phyloP scores from a whole-genome alignment of 2,797 vertebrate species.

The Acipenser oxyrinchus region DNA sequence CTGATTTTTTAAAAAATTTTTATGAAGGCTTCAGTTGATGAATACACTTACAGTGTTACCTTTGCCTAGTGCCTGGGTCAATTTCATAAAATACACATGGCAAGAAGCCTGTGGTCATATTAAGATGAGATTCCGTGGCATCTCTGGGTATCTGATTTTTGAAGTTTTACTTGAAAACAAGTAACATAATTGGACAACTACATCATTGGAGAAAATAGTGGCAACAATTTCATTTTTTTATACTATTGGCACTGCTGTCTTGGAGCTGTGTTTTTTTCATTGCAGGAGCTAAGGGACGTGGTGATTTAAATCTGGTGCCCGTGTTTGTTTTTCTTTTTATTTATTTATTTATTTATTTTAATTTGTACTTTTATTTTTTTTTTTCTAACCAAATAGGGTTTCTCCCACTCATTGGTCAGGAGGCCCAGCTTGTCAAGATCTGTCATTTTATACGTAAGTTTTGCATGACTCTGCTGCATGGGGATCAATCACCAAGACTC shows the following conservation, averaged over 20 bases:
- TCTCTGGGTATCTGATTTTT: no score
- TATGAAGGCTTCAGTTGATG: no score
- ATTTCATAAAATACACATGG: no score
- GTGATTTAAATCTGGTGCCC: not conserved
- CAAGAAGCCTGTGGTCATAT: no score
- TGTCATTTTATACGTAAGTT: conserved; percentile 7
- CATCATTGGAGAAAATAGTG: not conserved
- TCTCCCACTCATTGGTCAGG: conserved; percentile 6
- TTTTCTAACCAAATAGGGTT: not conserved
- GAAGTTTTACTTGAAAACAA: no score
- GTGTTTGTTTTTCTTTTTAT: not conserved
- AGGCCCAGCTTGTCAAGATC: not conserved
- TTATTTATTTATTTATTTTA: not conserved
- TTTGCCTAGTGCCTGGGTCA: no score
- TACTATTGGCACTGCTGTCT: not conserved
- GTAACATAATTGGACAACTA: no score
- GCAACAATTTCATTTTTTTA: no score
- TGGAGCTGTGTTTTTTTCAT: not conserved
- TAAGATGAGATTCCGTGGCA: no score
- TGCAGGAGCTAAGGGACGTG: not conserved
- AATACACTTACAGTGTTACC: no score
- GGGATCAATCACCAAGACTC: not conserved
- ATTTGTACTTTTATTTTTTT: not conserved
- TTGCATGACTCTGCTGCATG: not conserved
- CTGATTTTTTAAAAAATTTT: no score